Evolutionary conservation across 2,797 vertebrate genomes (phyloP).

Genomic region (Tamandua tetradactyla): DNA sequence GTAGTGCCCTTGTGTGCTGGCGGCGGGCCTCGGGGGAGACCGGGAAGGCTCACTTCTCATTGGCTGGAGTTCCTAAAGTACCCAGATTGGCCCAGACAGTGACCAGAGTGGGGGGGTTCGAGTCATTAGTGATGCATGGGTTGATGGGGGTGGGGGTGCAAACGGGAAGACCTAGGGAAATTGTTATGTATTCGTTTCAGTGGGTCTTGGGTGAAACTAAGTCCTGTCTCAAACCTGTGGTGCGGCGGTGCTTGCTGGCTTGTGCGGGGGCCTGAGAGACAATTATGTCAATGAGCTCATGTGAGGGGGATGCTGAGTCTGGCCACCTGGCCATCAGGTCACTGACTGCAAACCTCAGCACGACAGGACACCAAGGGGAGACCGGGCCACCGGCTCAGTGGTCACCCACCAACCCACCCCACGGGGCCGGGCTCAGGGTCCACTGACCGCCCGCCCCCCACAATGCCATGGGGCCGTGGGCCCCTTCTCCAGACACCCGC

Average conservation of each 20-base stretch:
- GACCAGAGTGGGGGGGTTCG: fast-evolving
- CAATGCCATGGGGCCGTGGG: neutral
- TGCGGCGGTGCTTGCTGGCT: neutral
- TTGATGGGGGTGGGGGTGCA: neutral
- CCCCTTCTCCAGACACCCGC: neutral
- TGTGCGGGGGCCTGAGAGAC: neutral
- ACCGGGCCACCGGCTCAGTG: neutral
- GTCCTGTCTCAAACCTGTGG: neutral
- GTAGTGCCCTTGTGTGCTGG: neutral
- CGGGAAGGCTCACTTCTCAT: neutral
- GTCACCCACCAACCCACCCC: neutral
- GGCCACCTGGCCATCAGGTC: neutral
- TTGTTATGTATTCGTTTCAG: neutral
- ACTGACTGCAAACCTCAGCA: neutral
- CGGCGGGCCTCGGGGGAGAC: no score
- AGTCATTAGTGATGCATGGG: neutral
- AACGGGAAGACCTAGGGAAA: neutral
- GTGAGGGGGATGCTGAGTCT: no score
- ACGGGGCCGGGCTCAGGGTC: neutral
- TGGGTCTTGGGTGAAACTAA: neutral
- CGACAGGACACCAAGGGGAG: neutral
- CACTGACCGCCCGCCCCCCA: no score
- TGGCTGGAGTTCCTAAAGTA: neutral
- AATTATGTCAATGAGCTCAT: neutral
- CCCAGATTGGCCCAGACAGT: neutral